Evolutionary conservation across 2,888 invertebrate species (phyloP).

Genomic region (Drosophila sordidula): DNA sequence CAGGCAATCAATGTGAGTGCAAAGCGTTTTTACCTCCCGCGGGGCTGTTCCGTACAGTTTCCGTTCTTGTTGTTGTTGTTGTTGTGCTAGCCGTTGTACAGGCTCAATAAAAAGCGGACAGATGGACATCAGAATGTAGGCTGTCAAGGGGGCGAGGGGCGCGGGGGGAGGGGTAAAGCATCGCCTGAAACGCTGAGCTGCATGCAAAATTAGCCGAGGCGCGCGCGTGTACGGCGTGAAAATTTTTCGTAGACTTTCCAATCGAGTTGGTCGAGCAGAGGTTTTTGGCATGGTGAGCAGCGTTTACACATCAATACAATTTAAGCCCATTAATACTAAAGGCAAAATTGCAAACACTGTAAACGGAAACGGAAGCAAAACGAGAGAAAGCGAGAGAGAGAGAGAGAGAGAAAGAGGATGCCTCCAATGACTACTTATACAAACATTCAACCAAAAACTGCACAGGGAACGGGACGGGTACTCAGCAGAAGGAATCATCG

Average conservation of each 20-base stretch:
- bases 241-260: constrained; percentile 70
- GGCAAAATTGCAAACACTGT: constrained; percentile 79
- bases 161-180: neutral
- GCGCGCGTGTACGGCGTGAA: constrained; percentile 77
- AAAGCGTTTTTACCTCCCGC: constrained; percentile 78
- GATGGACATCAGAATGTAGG: constrained; percentile 45
- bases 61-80: constrained; percentile 32
- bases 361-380: constrained; percentile 78
- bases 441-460: constrained; percentile 69
- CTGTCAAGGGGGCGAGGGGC: neutral
- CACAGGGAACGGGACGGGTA: constrained; percentile 53
- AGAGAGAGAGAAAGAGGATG: constrained; percentile 25
- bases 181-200: constrained; percentile 69
- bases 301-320: constrained; percentile 73
- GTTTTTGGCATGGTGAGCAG: constrained; percentile 57
- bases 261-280: constrained; percentile 40
- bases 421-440: constrained; percentile 76
- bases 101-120: constrained; percentile 72
- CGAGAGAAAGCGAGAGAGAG: constrained; percentile 26
- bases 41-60: constrained; percentile 45
- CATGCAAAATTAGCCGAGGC: constrained; percentile 76
- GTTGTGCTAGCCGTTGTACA: constrained; percentile 48
- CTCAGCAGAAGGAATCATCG: constrained; percentile 45
- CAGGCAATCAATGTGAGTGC: constrained; percentile 76
- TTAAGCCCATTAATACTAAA: constrained; percentile 78